Percentiles rank a stretch among this genome's conserved stretches.
phyloP scores from a whole-genome alignment of 2,888 invertebrate species.

The Leuctra nigra region DNA sequence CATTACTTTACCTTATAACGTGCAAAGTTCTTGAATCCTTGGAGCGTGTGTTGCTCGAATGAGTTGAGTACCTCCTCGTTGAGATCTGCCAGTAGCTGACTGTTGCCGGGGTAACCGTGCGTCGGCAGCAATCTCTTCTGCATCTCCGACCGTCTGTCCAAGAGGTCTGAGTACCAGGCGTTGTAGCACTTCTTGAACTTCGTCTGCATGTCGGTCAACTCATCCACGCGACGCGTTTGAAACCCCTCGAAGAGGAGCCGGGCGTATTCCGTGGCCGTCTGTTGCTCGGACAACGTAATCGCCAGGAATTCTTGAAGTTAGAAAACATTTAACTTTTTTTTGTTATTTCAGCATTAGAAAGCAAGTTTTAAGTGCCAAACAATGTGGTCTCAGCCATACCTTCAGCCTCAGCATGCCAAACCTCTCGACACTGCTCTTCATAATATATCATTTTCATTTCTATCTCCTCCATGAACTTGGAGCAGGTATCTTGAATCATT shows the following conservation, averaged over 20 bases:
- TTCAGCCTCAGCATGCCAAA: constrained; percentile 16
- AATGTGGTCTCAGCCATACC: no score
- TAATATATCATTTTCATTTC: constrained; percentile 18
- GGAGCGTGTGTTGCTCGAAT: background rate
- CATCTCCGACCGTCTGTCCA: background rate
- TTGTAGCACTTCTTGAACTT: background rate
- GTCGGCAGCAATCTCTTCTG: constrained; percentile 9
- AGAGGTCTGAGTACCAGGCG: background rate
- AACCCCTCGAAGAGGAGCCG: background rate
- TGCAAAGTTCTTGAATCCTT: background rate
- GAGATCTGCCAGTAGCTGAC: constrained; percentile 11
- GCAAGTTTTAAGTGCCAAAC: no score
- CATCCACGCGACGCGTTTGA: background rate
- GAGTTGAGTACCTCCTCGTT: background rate
- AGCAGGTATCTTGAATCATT: background rate
- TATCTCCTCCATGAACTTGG: constrained; percentile 15
- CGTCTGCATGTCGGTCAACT: background rate
- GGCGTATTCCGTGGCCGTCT: background rate
- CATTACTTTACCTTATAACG: background rate
- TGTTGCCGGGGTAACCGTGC: constrained; percentile 21
- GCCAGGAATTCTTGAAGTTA: no score
- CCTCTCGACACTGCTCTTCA: constrained; percentile 20
- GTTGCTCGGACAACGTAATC: background rate
- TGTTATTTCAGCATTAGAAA: no score
- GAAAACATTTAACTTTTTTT: no score